Base-by-base conservation (phyloP, 1,140 invertebrate species). In the Anastatus disparis region DNA sequence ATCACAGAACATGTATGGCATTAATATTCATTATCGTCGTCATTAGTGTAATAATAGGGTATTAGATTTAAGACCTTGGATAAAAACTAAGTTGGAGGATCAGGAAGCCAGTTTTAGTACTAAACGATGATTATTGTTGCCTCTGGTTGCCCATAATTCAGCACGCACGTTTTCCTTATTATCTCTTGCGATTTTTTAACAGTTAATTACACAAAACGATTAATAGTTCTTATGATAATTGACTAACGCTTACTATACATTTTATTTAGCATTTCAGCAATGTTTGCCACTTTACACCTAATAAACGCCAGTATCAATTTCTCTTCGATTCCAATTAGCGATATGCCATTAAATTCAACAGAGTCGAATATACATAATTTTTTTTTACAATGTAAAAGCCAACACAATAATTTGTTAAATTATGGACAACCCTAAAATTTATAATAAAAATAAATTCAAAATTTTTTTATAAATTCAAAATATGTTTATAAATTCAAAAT, bases 1-100 rank as follows among this genome's bases (percentile, higher is more conserved):
- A 87, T 87, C 85, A 87, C 86, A 87, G 86, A 87, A 87, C 83
- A 87, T 86, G 85, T 87, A 87, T 87, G 86, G 86, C 86, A 87
- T 86, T 85, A 85, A 85, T 85, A 79, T 77, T 86, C 81, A 75
- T 84, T 83, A 79, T 85, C 78, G 77, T 85, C 82, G 75, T 84
- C 82, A 80, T 85, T 80, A 71, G 40, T 69, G 71, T 74, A 56
- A 65, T 69, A 66, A 70, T 63, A 52, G 65, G 44, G 42, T 59
- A 71, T 68, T 76, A 76, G 55, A 81, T 75, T 80, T 81, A 80
- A 77, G 79, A 81, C 75, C 74, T 76, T 80, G 74, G 77, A 78
- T 83, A 84, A 82, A n/a, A 84, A 83, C 82, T 84, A 84, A 76
- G 76, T 82, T 78, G 79, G 79, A 80, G 83, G 78, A 83, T 84